A percentile compares a stretch with the other conserved stretches of the same genome.
Conservation (phyloP, 2,797 vertebrate genomes). For the Denticeps clupeoides region DNA sequence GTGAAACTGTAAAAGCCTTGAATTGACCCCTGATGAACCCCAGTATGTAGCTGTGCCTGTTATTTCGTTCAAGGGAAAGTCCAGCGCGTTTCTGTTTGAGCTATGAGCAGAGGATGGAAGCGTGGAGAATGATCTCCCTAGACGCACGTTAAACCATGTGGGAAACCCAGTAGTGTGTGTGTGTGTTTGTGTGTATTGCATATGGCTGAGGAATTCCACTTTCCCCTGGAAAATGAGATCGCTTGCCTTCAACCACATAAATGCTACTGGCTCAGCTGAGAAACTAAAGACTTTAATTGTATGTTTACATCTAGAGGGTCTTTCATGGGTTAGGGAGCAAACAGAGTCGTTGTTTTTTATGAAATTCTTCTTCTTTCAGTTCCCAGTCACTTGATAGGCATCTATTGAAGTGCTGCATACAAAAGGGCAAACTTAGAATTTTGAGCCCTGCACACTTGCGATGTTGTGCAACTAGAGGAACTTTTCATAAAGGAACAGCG, state of each 20-base stretch:
- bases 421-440: neutral
- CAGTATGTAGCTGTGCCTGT: conserved; percentile 16
- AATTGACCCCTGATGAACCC: conserved; percentile 28
- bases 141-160: conserved; percentile 12
- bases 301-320: conserved; percentile 29
- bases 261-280: conserved; percentile 21
- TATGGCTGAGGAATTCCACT: conserved; percentile 6
- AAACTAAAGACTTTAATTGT: conserved; percentile 31
- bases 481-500: neutral
- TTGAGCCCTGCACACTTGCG: neutral
- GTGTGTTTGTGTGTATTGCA: conserved; percentile 1
- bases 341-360: neutral
- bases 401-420: conserved; percentile 3
- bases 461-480: neutral
- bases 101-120: neutral
- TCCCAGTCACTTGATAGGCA: conserved; percentile 4
- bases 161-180: conserved; percentile 20
- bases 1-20: conserved; percentile 23
- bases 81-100: neutral
- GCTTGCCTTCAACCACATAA: conserved; percentile 18
- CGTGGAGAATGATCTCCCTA: neutral
- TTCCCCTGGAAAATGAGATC: conserved; percentile 19
- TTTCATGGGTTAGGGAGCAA: neutral
- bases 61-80: conserved; percentile 27
- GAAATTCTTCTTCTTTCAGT: neutral